A percentile compares a stretch with the other conserved stretches of the same genome.
Evolutionary conservation across 2,888 invertebrate species (phyloP).

Genomic region (Marasmarcha lunaedactyla): DNA sequence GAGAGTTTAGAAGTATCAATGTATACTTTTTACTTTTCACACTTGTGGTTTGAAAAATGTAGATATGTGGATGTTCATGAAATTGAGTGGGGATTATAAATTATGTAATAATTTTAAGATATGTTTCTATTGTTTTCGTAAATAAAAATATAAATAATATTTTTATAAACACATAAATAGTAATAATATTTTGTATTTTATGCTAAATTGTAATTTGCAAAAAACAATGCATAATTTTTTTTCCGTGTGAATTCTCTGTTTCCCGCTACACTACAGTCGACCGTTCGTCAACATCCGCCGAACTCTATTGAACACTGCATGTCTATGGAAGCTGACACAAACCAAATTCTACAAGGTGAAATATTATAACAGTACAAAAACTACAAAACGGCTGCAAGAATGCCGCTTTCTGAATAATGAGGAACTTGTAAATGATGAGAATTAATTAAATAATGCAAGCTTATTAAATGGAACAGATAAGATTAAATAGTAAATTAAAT

Average conservation of each 20-base stretch:
- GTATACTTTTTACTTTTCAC: not conserved
- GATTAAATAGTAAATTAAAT: not conserved
- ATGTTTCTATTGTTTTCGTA: too few species aligned
- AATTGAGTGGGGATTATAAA: too few species aligned
- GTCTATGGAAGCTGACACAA: constrained; percentile 24
- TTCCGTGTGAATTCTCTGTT: not conserved
- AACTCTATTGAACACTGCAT: constrained; percentile 35
- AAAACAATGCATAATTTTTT: too few species aligned
- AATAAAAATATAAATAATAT: too few species aligned
- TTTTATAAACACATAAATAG: too few species aligned
- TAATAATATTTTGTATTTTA: too few species aligned
- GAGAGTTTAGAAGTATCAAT: not conserved
- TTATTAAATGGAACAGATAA: not conserved
- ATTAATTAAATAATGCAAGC: too few species aligned
- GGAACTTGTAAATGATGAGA: not conserved
- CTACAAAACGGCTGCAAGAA: too few species aligned
- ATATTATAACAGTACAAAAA: constrained; percentile 22
- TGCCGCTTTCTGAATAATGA: too few species aligned
- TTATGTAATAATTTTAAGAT: too few species aligned
- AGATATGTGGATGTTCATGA: too few species aligned
- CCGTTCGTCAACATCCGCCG: constrained; percentile 46
- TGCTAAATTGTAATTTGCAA: too few species aligned
- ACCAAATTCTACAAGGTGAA: constrained; percentile 35
- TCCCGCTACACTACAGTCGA: constrained; percentile 27
- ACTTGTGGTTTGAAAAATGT: constrained; percentile 15